Evolutionary conservation across 2,797 vertebrate genomes (phyloP), one percentile per base, ranked within the genome.

Genomic region (Tragelaphus oryx): DNA sequence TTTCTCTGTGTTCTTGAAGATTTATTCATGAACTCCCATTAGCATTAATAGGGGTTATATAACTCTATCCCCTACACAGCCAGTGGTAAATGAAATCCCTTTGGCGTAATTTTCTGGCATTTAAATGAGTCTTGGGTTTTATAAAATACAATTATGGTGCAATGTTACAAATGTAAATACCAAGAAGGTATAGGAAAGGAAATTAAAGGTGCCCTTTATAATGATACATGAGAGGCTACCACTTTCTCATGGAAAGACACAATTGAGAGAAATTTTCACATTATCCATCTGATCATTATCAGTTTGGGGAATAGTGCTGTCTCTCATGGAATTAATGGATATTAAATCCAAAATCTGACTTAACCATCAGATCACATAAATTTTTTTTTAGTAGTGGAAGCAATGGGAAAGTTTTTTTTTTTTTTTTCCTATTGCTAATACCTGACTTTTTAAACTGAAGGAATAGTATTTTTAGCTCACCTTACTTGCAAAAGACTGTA

Each of bases 11-110:
- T 97, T 95, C 75, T 65, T 89, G 50, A 96, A 87, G 91, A 96
- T 97, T 97, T 97, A 96, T 96, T 97, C 92, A 95, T 62, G 92
- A 96, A 97, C 68, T 95, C 60, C 87, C 87, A 96, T 97, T 96
- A 96, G 17, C 85, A 96, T 95, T 97, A 96, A 97, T 95, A 96
- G 68, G 46, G 52, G 89, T 92, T 96, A 79, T 96, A 95, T 95
- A 96, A 97, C 52, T 96, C 50, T 82, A 96, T 96, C 59, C 87
- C 55, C 71, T 95, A 95, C 90, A 96, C n/a, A 96, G 94, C 37
- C 82, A 93, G 87, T 93, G 86, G 91, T 96, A 96, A 96, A 94
- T 95, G 55, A 91, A 98, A 57, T 46, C 22, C 33, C 97, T 65
- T 93, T 83, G 50, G 91, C 48, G 93, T 96, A 93, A 54, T 95